Percentiles rank a stretch among this genome's conserved stretches.
phyloP scores from a whole-genome alignment of 1,140 invertebrate genomes.

The Drosophila persimilis region DNA sequence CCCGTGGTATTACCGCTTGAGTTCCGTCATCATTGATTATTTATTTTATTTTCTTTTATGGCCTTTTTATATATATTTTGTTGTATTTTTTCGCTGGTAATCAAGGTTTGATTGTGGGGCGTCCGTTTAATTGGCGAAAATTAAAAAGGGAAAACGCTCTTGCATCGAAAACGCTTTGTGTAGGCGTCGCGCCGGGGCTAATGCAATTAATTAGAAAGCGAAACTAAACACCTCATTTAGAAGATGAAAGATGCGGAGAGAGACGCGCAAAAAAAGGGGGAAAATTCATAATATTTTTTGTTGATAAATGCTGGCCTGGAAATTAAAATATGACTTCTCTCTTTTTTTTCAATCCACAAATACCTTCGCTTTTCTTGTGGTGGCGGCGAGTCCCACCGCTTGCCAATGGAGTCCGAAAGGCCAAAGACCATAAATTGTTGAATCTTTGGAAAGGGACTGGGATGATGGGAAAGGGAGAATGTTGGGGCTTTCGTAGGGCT shows the following conservation, averaged over 20 bases:
- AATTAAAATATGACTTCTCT: conserved; percentile 11
- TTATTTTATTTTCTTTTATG: conserved; percentile 38
- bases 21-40: conserved; percentile 57
- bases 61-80: conserved; percentile 44
- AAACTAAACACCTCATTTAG: conserved; percentile 65
- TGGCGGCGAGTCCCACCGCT: no score
- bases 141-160: conserved; percentile 76
- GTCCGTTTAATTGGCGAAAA: conserved; percentile 77
- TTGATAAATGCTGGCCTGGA: conserved; percentile 41
- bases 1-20: conserved; percentile 15
- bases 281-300: conserved; percentile 41
- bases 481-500: conserved; percentile 2
- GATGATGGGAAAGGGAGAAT: conserved; percentile 26
- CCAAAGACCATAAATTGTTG: conserved; percentile 42
- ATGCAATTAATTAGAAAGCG: conserved; percentile 80
- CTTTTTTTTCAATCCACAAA: conserved; percentile 6
- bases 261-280: not conserved
- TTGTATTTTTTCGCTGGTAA: conserved; percentile 25
- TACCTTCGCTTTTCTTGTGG: conserved; percentile 38
- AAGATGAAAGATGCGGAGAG: conserved; percentile 23
- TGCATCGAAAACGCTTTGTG: conserved; percentile 51
- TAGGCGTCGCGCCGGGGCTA: conserved; percentile 57
- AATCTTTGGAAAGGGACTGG: conserved; percentile 33
- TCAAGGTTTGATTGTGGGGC: conserved; percentile 46
- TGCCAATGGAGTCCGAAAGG: conserved; percentile 35